Base-by-base conservation (phyloP, 2,888 invertebrate genomes). In the Athrips mouffetella region DNA sequence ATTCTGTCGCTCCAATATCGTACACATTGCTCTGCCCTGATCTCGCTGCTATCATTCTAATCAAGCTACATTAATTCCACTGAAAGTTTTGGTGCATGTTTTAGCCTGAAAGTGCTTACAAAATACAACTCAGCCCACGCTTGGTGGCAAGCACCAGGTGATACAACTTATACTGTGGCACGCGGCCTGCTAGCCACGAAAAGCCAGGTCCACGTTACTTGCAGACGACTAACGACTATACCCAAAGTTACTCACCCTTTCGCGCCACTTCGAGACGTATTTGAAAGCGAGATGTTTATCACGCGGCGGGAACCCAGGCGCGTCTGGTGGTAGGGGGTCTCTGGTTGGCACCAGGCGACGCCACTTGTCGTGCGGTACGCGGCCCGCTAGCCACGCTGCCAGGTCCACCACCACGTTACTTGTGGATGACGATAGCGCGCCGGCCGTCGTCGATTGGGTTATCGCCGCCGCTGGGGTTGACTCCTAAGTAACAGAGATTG, bases 321-420 rank as follows among this genome's bases (percentile, higher is more conserved):
- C 50, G 30, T 51, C 52, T 37, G 68, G 55, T 46, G 62, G 53
- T 53, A 56, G 62, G 13, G 55, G 47, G 44, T 50, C 31, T 58
- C 48, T 54, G 45, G 59, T 62, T 21, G 52, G 52, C 44, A 70
- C 68, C 41, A 87, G 73, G 1, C 82, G 76, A 1, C 81, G 71
- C 89, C 89, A 88, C 52, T 80, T 74, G 23, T 65, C 54, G 63
- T 77, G 82, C 45, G 85, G 75, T 58, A 89, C 85, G 39, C 63
- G 62, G 10, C 89, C 88, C 15, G 80, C 80, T 49, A 89, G 63
- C 89, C 90, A 91, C 27, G 90, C 89, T 1, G 86, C 89, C 46
- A 91, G 74, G 51, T 90, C 87, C 18, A 91, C 79, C 20, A 87
- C 86, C 47, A 85, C 53, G 79, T 84, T 69, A 67, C 86, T 69